These are phyloP conservation scores for Dromas ardeola DNA, from an alignment of 2,113 vertebrate species.

Conservation along the genomic window DNA sequence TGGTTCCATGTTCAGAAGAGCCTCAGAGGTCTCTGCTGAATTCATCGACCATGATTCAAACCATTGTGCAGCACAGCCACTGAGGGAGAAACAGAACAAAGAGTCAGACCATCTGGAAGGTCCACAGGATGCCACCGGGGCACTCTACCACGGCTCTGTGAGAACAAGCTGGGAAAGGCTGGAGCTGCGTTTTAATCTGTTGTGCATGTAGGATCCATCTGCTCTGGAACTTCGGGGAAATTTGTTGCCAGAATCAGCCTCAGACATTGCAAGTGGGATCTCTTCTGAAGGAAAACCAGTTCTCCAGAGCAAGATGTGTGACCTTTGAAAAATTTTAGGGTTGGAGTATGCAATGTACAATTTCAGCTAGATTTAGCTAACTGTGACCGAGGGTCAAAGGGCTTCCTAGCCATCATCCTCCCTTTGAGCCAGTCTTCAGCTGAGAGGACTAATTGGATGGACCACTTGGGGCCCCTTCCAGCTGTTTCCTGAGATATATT, in stretches of 20 bases:
- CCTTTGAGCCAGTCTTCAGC: background rate
- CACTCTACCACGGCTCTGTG: background rate
- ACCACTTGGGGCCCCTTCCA: constrained; percentile 15
- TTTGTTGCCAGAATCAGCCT: background rate
- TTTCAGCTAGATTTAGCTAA: background rate
- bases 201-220: background rate
- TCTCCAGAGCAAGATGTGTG: background rate
- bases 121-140: background rate
- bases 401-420: background rate
- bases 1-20: background rate
- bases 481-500: constrained; percentile 35
- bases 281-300: background rate
- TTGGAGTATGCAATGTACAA: background rate
- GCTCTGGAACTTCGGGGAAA: background rate
- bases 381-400: background rate
- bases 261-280: background rate
- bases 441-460: constrained; percentile 26
- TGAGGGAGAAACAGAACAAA: constrained; percentile 16
- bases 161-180: background rate
- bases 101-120: background rate
- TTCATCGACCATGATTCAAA: background rate
- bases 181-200: background rate
- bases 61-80: constrained; percentile 49
- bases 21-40: background rate
- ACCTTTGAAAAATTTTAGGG: background rate